Base-by-base conservation (phyloP, 2,888 invertebrate species). In the Microdon myrmicae region DNA sequence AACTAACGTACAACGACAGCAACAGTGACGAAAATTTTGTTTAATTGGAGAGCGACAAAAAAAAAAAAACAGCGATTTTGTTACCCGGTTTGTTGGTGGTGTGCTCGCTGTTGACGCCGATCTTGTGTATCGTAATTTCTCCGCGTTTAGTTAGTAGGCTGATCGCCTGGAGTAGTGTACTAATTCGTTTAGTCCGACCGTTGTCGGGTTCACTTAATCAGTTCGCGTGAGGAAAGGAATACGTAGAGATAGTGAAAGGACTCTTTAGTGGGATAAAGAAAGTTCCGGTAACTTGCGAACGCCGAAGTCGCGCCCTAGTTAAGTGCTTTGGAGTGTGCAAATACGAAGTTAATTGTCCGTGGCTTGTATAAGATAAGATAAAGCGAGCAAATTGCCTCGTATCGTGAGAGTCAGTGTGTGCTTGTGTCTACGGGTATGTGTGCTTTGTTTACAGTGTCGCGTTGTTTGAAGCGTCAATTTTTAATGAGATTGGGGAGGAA, bases 161-260 rank as follows among this genome's bases (percentile, higher is more conserved):
- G 44, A 35, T 44, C 49, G 51, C 45, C 25, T 28, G 20, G 39
- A 43, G 53, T 39, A 49, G 34, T 56, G 49, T 44, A 61, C 43
- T 49, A 44, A 49, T 48, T 44, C 61, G 41, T 55, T 34, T 20
- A 41, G 51, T 56, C 64, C 64, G 64, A 58, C 64, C 58, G 39
- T 56, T 49, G 49, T 25, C 44, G 48, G 19, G 56, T 56, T 58
- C n/a, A n/a, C n/a, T n/a, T n/a, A n/a, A n/a, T n/a, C 58, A 58
- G 22, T 28, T 45, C 38, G 32, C 3, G 53, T 32, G 12, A n/a
- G n/a, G n/a, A n/a, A n/a, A n/a, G n/a, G n/a, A n/a, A n/a, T n/a
- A n/a, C n/a, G n/a, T n/a, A n/a, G n/a, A n/a, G n/a, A n/a, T n/a
- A n/a, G n/a, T n/a, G n/a, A n/a, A n/a, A n/a, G n/a, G n/a, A n/a